Conservation (phyloP, 2,888 invertebrate species). For the Nymphalis polychloros region DNA sequence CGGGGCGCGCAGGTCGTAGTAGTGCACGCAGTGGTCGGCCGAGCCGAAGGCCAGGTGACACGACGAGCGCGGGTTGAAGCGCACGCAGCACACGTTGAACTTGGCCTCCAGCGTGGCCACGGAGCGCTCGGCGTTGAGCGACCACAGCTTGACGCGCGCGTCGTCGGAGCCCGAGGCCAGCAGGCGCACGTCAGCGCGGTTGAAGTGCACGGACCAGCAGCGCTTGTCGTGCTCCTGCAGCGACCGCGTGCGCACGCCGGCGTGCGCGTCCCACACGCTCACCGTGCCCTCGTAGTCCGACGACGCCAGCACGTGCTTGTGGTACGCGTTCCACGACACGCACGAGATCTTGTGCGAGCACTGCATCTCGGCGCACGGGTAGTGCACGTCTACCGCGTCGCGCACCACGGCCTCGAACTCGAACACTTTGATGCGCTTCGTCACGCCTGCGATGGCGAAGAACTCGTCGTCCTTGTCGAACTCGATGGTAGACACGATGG, state of each 20-base stretch:
- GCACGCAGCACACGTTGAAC: conserved; percentile 97
- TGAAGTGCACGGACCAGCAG: conserved; percentile 98
- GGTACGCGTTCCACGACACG: conserved; percentile 96
- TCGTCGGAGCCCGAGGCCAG: conserved; percentile 96
- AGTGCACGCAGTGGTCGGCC: conserved; percentile 98
- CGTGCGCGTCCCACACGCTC: conserved; percentile 94
- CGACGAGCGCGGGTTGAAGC: conserved; percentile 85
- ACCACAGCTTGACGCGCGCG: conserved; percentile 95
- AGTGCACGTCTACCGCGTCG: conserved; percentile 94
- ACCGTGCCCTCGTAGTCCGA: conserved; percentile 98
- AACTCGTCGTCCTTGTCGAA: conserved; percentile 98
- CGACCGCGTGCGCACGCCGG: conserved; percentile 87
- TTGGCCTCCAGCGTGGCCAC: conserved; percentile 94
- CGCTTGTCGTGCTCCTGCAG: conserved; percentile 93
- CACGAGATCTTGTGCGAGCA: conserved; percentile 97
- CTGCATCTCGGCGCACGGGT: conserved; percentile 94
- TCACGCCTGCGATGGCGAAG: conserved; percentile 97
- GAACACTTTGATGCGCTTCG: conserved; percentile 95
- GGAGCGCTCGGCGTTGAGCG: conserved; percentile 89
- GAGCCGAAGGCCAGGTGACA: conserved; percentile 96
- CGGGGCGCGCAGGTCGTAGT: conserved; percentile 94
- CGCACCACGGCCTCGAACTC: conserved; percentile 93
- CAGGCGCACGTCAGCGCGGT: conserved; percentile 92
- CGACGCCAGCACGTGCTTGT: conserved; percentile 90
- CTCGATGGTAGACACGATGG: conserved; percentile 95